These are phyloP conservation scores for Drosophila glabriapex DNA, from an alignment of 2,888 invertebrate species.

Conservation along the genomic window DNA sequence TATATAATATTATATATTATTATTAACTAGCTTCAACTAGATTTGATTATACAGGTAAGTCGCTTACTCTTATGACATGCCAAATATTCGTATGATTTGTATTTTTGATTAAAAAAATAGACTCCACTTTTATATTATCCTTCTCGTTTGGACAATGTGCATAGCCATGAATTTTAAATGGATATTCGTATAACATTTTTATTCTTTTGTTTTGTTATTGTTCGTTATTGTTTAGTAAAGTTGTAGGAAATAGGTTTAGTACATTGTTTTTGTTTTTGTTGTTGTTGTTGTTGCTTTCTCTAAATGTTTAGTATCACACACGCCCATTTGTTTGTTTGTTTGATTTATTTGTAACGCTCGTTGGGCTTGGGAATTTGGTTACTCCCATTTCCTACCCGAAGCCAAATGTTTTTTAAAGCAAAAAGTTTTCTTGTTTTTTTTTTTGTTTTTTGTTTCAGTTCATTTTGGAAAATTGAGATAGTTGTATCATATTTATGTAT, in stretches of 20 bases:
- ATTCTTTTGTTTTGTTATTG: background rate
- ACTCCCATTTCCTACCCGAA: conserved; percentile 12
- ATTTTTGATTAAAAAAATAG: conserved; percentile 69
- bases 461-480: conserved; percentile 56
- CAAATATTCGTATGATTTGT: conserved; percentile 29
- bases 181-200: conserved; percentile 17
- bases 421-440: conserved; percentile 40
- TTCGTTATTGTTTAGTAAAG: conserved; percentile 21
- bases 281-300: conserved; percentile 63
- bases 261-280: conserved; percentile 37
- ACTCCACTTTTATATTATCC: conserved; percentile 38
- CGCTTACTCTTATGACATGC: conserved; percentile 28
- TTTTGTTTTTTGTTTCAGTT: conserved; percentile 62
- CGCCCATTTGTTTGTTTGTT: conserved; percentile 55
- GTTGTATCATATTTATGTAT: conserved; percentile 14
- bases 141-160: conserved; percentile 12
- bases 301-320: conserved; percentile 81
- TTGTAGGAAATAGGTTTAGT: conserved; percentile 48
- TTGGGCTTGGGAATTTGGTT: conserved; percentile 14
- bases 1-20: conserved; percentile 25
- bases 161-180: conserved; percentile 34
- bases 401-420: conserved; percentile 48
- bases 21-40: conserved; percentile 70
- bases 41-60: conserved; percentile 49
- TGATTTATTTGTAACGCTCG: conserved; percentile 20